phyloP scores from a whole-genome alignment of 64 coral and sea anemone genomes.

The Dendrophyllia cribrosa region DNA sequence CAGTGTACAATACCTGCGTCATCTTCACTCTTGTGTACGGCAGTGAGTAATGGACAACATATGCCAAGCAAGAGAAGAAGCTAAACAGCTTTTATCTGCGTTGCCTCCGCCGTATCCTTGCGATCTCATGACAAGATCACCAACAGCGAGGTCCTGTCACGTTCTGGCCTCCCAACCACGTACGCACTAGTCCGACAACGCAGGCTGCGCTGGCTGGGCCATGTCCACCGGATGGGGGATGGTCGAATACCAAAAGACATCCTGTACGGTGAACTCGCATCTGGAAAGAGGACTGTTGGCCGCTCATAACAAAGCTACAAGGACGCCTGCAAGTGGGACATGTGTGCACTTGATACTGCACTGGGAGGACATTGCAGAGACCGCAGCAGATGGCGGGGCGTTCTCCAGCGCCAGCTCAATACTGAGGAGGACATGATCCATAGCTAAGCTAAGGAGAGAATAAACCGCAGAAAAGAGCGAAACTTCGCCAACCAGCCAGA shows the following conservation, averaged over 20 bases:
- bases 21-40: neutral
- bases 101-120: slow-evolving; percentile 1
- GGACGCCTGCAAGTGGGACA: neutral
- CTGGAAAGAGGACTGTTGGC: neutral
- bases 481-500: no score
- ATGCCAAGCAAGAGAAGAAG: no score
- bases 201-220: neutral
- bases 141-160: neutral
- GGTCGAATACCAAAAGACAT: neutral
- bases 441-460: neutral
- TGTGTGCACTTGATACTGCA: neutral
- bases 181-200: neutral
- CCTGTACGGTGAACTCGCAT: neutral
- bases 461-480: no score
- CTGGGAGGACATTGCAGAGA: neutral
- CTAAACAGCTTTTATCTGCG: neutral
- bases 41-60: neutral
- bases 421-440: slow-evolving; percentile 1
- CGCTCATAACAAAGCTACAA: neutral
- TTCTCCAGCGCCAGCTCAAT: neutral
- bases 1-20: slow-evolving; percentile 33
- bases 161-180: slow-evolving; percentile 3
- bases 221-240: slow-evolving; percentile 31
- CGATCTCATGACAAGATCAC: neutral
- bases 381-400: neutral